Evolutionary conservation across 1,140 invertebrate genomes (phyloP), one percentile per base, ranked within the genome.

Genomic region (Wasmannia auropunctata): DNA sequence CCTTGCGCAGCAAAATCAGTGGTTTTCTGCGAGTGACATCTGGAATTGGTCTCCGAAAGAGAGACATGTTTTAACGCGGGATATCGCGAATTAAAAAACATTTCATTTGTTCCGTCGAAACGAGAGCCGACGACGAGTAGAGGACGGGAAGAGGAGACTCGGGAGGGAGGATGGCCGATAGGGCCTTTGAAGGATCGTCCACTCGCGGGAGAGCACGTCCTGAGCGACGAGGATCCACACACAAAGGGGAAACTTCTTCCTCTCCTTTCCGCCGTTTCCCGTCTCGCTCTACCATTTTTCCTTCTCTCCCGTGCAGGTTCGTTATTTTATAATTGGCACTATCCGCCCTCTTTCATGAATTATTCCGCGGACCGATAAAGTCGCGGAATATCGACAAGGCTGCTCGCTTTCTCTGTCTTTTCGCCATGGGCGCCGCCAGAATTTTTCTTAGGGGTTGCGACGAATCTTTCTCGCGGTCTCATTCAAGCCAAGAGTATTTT

Each of bases 321-420:
- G 91, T 93, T 93, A 93, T 92, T 93, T 93, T 92, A 93, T 93
- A 93, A 93, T 93, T 93, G 92, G 92, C 92, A 93, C 91, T 91
- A 93, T 93, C 91, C 89, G 88, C 84, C 87, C 89, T 75, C 88
- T 92, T 93, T 93, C 92, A 92, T 93, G 92, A 93, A 93, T 93
- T 93, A 93, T 93, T 93, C 90, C 89, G 87, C 83, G 75, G 46
- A 56, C 86, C 91, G 90, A 91, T 92, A 90, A 91, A 89, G 91
- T 89, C 75, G 81, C 83, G 83, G 90, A 92, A 91, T 92, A 92
- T 93, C 90, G 90, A 93, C 91, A 86, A 83, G 67, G n/a, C 14
- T 19, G 51, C 34, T 46, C 85, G 25, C 19, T 43, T 49, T 62
- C 69, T 87, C 72, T 81, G 43, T 85, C 28, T 65, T 67, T 31